Conservation (phyloP, 1,140 invertebrate species). For the Listronotus oregonensis region DNA sequence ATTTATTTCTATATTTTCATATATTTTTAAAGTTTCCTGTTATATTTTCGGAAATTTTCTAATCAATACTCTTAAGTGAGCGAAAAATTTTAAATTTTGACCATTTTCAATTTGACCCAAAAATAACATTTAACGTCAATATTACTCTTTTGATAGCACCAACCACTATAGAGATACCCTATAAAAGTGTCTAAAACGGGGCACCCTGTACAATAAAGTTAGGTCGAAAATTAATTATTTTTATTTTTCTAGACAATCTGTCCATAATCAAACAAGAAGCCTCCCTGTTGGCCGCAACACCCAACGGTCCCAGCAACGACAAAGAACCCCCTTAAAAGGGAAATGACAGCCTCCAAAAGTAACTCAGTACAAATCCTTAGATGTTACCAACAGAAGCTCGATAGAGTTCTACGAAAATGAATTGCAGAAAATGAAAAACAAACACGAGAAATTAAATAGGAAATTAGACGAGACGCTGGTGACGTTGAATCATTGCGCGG, state of each 20-base stretch:
- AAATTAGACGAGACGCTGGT: slow-evolving; percentile 70
- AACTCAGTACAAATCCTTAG: slow-evolving; percentile 49
- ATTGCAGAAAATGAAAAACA: slow-evolving; percentile 57
- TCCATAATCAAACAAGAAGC: slow-evolving; percentile 37
- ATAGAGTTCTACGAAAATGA: slow-evolving; percentile 54
- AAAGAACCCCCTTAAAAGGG: slow-evolving; percentile 34
- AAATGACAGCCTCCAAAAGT: slow-evolving; percentile 47
- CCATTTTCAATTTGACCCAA: too few species aligned
- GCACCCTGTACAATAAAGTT: too few species aligned
- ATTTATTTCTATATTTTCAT: too few species aligned
- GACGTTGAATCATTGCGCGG: slow-evolving; percentile 60
- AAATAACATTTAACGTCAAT: too few species aligned
- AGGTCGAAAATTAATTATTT: too few species aligned
- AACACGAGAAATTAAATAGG: slow-evolving; percentile 67
- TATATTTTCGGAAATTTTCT: too few species aligned
- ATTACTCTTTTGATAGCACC: too few species aligned
- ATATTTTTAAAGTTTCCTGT: too few species aligned
- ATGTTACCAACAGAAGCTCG: slow-evolving; percentile 49
- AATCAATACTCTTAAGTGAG: too few species aligned
- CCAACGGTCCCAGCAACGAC: slow-evolving; percentile 7
- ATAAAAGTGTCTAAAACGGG: too few species aligned
- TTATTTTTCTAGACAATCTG: slow-evolving; percentile 27
- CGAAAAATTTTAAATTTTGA: too few species aligned
- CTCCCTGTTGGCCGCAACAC: slow-evolving; percentile 9
- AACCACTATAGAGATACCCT: too few species aligned